Evolutionary conservation across 2,888 invertebrate genomes (phyloP), one percentile per base, ranked within the genome.

Genomic region (Drosophila mettleri): DNA sequence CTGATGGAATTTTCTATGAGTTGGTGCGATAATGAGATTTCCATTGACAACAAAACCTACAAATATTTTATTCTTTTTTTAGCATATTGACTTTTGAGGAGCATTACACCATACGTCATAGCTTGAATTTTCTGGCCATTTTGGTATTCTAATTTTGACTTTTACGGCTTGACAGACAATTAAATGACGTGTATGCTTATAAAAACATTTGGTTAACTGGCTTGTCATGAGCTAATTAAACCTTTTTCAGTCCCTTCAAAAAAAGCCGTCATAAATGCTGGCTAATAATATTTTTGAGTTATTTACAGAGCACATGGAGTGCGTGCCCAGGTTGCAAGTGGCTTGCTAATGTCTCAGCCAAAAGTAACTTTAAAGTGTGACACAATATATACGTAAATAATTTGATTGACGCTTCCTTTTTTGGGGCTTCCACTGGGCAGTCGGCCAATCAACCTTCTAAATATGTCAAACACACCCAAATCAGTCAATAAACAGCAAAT

Each of bases 161-260:
- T 49, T 49, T 34, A 49, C 2, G 22, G 31, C n/a, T 20, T 33
- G 5, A 14, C n/a, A 52, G 20, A 36, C 9, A n/a, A 10, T 14
- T 3, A 10, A 24, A 20, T 51, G 31, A n/a, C 46, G 16, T 52
- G 41, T 27, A 38, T 24, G 41, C 7, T 14, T 60, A 60, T 62
- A 67, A 64, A 58, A 63, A 49, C 46, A 62, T 69, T 62, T 43
- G 39, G 10, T 18, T 5, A 55, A 78, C 74, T 66, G 52, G 80
- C 57, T 77, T 78, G 69, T 49, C 66, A 76, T 74, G 55, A 65
- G 69, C 69, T 82, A 82, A 84, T 84, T 82, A 85, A 80, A 75
- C 73, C 69, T 45, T 86, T 76, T 83, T 86, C 76, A 86, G 70
- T 67, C 51, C 55, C 69, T 38, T 51, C 64, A 63, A 80, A 81